Base-by-base conservation (phyloP, 2,888 invertebrate genomes). In the Acleris laterana region DNA sequence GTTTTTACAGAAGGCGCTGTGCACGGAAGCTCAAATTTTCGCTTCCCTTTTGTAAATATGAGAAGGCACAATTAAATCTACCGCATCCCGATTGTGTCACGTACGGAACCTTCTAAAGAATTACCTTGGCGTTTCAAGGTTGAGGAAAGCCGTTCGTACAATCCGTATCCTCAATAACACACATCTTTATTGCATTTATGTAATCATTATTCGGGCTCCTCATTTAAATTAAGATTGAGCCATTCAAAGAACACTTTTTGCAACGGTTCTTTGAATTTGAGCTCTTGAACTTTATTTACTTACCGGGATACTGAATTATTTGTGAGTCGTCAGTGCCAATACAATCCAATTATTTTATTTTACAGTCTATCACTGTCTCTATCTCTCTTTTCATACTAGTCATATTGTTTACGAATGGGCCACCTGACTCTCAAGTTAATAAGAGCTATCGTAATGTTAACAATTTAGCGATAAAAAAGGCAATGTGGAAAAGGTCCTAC, bases 1-100 rank as follows among this genome's bases (percentile, higher is more conserved):
- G 20, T 20, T 20, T 20, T 20, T 20, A 20, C 20, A 20, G 38
- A 38, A 5, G 42, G 11, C 49, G 63, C 46, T 70, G 69, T 69
- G 25, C 20, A 62, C 28, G 13, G 28, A 32, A 28, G 46, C 28
- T 44, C 50, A 25, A 11, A 28, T 4, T 48, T n/a, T 16, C 48
- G 19, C n/a, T 19, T 13, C 6, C 20, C 49, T 49, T 17, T 49
- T 49, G 49, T 49, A 44, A 49, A 20, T 49, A 49, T 20, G 49
- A 25, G 25, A 25, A 25, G 5, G 48, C 48, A 48, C 7, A 48
- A 9, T 9, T 48, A 48, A 17, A 48, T 48, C 48, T 1, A 48
- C 19, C 53, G 53, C n/a, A 53, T 38, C 53, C 32, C 19, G 38
- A 53, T 38, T 16, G 52, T 16, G n/a, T 52, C 38, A 53, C 53